Conservation (phyloP, 1,140 invertebrate species). For the Leptoteleia sp. region DNA sequence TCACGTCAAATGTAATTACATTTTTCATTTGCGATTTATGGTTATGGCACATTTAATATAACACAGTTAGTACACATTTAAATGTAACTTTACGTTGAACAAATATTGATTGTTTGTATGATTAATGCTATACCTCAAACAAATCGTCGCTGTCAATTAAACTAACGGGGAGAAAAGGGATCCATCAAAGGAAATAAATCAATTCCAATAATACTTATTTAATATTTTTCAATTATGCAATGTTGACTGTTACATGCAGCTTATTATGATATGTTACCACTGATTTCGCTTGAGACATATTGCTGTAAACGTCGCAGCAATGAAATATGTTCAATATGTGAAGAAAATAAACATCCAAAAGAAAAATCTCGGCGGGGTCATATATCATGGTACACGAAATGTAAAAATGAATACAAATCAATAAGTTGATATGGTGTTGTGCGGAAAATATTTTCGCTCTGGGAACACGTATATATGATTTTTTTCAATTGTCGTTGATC, state of each 20-base stretch:
- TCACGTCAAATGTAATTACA: too few species aligned
- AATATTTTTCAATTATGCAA: constrained; percentile 5
- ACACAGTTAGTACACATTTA: too few species aligned
- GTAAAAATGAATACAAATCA: constrained; percentile 65
- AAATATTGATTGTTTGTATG: too few species aligned
- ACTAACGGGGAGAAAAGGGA: too few species aligned
- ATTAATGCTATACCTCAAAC: too few species aligned
- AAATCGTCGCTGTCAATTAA: too few species aligned
- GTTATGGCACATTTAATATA: too few species aligned
- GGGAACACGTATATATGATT: constrained; percentile 14
- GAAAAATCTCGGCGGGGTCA: constrained; percentile 54
- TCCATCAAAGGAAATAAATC: too few species aligned
- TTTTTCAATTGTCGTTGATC: constrained; percentile 14
- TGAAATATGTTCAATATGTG: constrained; percentile 62
- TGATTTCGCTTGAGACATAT: constrained; percentile 35
- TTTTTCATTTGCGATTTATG: too few species aligned
- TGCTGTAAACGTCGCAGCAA: constrained; percentile 46
- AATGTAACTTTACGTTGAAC: too few species aligned
- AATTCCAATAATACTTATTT: too few species aligned
- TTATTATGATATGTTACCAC: constrained; percentile 25
- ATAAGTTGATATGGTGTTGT: constrained; percentile 55
- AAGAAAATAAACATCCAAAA: constrained; percentile 55
- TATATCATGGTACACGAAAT: constrained; percentile 53
- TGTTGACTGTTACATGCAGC: not conserved
- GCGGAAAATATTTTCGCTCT: constrained; percentile 30